These are phyloP conservation scores for Mythimna impura DNA, from an alignment of 2,888 invertebrate genomes.

Conservation along the genomic window DNA sequence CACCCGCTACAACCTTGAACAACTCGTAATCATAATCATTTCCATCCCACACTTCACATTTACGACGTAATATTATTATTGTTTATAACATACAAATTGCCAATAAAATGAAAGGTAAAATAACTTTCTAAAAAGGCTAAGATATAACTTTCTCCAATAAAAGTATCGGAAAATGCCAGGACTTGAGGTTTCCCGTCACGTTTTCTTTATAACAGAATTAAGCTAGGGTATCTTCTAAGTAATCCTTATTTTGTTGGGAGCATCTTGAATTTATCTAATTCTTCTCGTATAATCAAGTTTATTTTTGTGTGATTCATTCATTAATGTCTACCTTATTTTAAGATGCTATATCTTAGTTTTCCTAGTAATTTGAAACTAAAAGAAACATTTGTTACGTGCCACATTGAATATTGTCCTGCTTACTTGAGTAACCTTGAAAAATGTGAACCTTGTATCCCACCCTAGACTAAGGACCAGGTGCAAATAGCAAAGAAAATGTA, in stretches of 20 bases:
- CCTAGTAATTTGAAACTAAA: conserved; percentile 9
- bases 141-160: conserved; percentile 54
- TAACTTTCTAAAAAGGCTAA: conserved; percentile 44
- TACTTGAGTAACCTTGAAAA: background rate
- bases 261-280: conserved; percentile 27
- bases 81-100: conserved; percentile 29
- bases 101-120: conserved; percentile 37
- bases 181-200: conserved; percentile 41
- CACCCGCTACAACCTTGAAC: conserved; percentile 75
- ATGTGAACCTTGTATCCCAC: background rate
- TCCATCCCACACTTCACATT: conserved; percentile 78
- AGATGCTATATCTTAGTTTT: conserved; percentile 20
- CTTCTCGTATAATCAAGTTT: background rate
- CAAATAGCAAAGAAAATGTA: conserved; percentile 22
- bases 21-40: conserved; percentile 81
- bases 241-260: conserved; percentile 13
- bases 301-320: conserved; percentile 24
- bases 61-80: conserved; percentile 47
- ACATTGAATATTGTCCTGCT: background rate
- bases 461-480: conserved; percentile 9
- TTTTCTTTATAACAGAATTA: conserved; percentile 22
- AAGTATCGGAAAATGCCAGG: conserved; percentile 51
- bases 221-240: conserved; percentile 13
- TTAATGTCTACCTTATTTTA: conserved; percentile 7
- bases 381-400: background rate